A percentile compares a stretch with the other conserved stretches of the same genome.
Evolutionary conservation across 2,888 invertebrate species (phyloP).

Genomic region (Euclidia mi): DNA sequence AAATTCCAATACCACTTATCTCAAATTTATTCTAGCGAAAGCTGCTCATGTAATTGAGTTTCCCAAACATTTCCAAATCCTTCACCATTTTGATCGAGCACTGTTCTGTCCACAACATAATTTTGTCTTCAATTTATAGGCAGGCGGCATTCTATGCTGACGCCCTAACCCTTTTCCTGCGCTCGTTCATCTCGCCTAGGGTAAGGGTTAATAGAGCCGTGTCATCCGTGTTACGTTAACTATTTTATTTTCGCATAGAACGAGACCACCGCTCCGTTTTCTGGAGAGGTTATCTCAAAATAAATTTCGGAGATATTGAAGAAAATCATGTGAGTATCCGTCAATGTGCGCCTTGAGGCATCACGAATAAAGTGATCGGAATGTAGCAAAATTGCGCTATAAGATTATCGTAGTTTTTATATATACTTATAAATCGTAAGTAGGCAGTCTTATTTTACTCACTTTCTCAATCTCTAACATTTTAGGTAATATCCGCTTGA

Average conservation of each 20-base stretch:
- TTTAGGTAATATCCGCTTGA: no score
- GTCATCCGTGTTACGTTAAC: conserved; percentile 26
- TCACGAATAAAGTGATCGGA: no score
- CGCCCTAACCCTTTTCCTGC: conserved; percentile 24
- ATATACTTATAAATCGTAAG: no score
- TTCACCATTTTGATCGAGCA: conserved; percentile 20
- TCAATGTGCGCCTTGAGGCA: no score
- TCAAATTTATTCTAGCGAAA: conserved; percentile 14
- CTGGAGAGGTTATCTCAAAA: neutral
- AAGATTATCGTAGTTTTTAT: no score
- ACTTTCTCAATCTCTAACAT: no score
- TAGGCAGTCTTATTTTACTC: no score
- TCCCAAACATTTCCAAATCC: conserved; percentile 16
- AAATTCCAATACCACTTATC: conserved; percentile 9
- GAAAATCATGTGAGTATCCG: neutral
- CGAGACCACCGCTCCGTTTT: conserved; percentile 1
- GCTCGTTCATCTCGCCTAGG: conserved; percentile 25
- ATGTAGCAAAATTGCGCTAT: no score
- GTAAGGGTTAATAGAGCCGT: conserved; percentile 29
- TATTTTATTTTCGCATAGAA: conserved; percentile 17
- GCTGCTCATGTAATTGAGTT: conserved; percentile 18
- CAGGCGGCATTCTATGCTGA: conserved; percentile 21
- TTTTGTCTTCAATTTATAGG: conserved; percentile 25
- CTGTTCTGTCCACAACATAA: conserved; percentile 20
- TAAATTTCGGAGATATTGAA: neutral